These are phyloP conservation scores for Cathartes aura DNA, from an alignment of 2,113 vertebrate genomes.

Conservation along the genomic window DNA sequence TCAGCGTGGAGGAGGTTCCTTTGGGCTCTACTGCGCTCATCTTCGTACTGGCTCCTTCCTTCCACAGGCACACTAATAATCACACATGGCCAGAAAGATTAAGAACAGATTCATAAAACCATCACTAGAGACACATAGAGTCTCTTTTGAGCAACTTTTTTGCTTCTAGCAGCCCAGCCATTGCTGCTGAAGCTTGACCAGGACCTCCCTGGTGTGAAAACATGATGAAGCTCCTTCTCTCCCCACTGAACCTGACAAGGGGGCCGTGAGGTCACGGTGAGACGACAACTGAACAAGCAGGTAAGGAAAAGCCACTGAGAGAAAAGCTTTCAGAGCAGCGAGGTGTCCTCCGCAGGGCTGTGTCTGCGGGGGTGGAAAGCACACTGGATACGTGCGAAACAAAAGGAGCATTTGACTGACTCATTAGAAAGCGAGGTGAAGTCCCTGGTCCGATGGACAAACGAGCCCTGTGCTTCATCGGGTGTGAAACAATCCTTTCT, in stretches of 20 bases:
- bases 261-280: background rate
- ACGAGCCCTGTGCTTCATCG: background rate
- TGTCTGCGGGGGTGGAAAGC: background rate
- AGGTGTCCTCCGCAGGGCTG: background rate
- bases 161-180: background rate
- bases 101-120: background rate
- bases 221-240: background rate
- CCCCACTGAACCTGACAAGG: background rate
- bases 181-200: background rate
- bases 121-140: background rate
- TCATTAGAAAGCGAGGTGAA: background rate
- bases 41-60: background rate
- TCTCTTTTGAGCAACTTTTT: background rate
- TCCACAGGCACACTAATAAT: background rate
- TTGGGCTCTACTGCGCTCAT: background rate
- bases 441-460: background rate
- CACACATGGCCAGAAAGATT: background rate
- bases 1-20: background rate
- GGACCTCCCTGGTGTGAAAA: background rate
- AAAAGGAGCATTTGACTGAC: background rate
- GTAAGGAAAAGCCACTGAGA: background rate
- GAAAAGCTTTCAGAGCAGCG: background rate
- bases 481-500: conserved; percentile 8
- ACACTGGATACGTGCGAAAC: background rate
- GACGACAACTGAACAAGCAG: background rate